Evolutionary conservation across 2,888 invertebrate species (phyloP).

Genomic region (Lymantria dispar): DNA sequence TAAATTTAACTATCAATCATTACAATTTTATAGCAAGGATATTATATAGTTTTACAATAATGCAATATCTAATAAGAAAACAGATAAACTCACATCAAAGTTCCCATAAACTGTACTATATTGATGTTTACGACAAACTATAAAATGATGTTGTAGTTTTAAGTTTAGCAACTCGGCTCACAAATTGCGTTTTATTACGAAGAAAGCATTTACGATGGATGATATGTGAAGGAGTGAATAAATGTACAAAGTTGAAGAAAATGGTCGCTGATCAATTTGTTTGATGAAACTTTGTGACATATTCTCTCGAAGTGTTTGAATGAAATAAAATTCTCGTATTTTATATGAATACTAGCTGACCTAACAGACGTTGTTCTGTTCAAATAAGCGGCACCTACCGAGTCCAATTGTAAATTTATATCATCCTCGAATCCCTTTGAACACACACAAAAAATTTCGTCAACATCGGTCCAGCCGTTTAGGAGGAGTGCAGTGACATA

Average conservation of each 20-base stretch:
- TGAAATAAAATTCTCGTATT: no score
- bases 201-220: slow-evolving; percentile 58
- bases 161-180: slow-evolving; percentile 62
- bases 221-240: slow-evolving; percentile 45
- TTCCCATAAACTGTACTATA: slow-evolving; percentile 53
- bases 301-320: background rate
- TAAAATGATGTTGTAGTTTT: slow-evolving; percentile 66
- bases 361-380: no score
- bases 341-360: no score
- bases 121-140: slow-evolving; percentile 56
- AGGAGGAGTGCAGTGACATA: no score
- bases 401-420: no score
- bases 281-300: slow-evolving; percentile 30
- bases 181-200: slow-evolving; percentile 71
- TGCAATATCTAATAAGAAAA: slow-evolving; percentile 47
- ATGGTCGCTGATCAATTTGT: slow-evolving; percentile 30
- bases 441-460: no score
- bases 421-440: no score
- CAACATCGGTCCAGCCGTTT: no score
- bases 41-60: slow-evolving; percentile 42
- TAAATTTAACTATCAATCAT: slow-evolving; percentile 43
- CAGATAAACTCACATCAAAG: slow-evolving; percentile 58
- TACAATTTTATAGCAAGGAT: slow-evolving; percentile 41
- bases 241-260: slow-evolving; percentile 41
- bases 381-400: no score